Evolutionary conservation across 1,140 invertebrate species (phyloP).

Genomic region (Drosophila sulfurigaster): DNA sequence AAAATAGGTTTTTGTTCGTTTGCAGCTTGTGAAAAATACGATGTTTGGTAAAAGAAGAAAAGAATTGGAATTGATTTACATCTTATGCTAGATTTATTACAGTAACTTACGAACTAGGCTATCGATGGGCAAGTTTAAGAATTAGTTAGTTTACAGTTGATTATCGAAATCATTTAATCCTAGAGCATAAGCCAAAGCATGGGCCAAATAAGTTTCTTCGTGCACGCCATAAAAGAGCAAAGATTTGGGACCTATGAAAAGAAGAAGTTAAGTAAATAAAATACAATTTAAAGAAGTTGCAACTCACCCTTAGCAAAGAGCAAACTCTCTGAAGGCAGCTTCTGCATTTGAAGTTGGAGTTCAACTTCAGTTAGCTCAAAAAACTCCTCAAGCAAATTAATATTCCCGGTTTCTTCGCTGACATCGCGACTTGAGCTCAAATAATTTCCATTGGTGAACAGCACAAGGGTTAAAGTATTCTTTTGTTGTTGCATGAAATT

Average conservation of each 20-base stretch:
- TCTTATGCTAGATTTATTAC: not conserved
- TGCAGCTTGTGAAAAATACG: too few relatives aligned
- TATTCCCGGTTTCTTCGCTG: slow-evolving; percentile 49
- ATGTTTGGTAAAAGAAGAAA: not conserved
- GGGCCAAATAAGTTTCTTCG: slow-evolving; percentile 69
- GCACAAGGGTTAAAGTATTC: slow-evolving; percentile 51
- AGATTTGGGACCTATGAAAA: slow-evolving; percentile 59
- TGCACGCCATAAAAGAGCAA: slow-evolving; percentile 62
- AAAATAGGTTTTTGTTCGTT: too few relatives aligned
- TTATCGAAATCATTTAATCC: slow-evolving; percentile 34
- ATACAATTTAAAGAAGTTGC: not conserved
- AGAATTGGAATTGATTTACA: too few relatives aligned
- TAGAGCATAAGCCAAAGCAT: slow-evolving; percentile 60
- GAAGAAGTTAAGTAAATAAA: not conserved
- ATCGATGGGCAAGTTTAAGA: not conserved
- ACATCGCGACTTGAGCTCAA: slow-evolving; percentile 42
- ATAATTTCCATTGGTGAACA: slow-evolving; percentile 52
- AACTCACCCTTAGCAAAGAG: slow-evolving; percentile 66
- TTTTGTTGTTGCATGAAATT: not conserved
- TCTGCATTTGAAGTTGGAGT: slow-evolving; percentile 34
- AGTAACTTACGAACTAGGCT: not conserved
- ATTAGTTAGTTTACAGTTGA: not conserved
- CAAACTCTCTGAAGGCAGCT: slow-evolving; percentile 55
- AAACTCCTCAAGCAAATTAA: slow-evolving; percentile 30
- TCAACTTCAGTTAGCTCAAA: slow-evolving; percentile 13